phyloP scores from a whole-genome alignment of 92 coral and sea anemone species.

The Zoanthus solanderi region DNA sequence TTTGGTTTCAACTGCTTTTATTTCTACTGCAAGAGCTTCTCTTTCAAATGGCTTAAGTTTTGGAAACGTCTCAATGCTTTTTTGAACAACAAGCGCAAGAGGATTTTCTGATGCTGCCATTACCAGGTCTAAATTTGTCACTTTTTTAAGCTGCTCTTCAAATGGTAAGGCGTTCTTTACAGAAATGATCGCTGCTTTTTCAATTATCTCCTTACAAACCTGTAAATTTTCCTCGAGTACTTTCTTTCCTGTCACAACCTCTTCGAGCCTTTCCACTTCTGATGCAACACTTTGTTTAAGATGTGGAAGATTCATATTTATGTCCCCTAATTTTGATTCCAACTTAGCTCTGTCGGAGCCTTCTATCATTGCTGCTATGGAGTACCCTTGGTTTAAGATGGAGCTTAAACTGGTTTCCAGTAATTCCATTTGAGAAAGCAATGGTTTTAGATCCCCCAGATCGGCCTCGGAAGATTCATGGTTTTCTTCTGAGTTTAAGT shows the following conservation, averaged over 20 bases:
- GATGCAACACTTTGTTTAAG: constrained; percentile 63
- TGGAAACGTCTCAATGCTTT: constrained; percentile 49
- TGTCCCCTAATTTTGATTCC: constrained; percentile 50
- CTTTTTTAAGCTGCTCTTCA: constrained; percentile 58
- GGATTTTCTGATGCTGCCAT: constrained; percentile 67
- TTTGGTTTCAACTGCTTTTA: constrained; percentile 53
- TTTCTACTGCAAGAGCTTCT: constrained; percentile 60
- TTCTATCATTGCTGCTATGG: constrained; percentile 23
- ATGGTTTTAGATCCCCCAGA: constrained; percentile 24
- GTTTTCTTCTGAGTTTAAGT: constrained; percentile 32
- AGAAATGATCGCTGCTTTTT: constrained; percentile 59
- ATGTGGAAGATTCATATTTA: constrained; percentile 66
- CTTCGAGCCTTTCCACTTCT: constrained; percentile 59
- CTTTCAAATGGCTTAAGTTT: constrained; percentile 71
- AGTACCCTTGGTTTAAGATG: constrained; percentile 31
- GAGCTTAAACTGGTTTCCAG: constrained; percentile 22
- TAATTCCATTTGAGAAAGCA: constrained; percentile 17
- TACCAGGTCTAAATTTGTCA: constrained; percentile 39
- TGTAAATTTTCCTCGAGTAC: constrained; percentile 61
- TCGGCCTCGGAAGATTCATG: constrained; percentile 32
- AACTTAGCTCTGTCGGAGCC: constrained; percentile 28
- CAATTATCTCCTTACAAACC: constrained; percentile 69
- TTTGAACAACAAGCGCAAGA: constrained; percentile 42
- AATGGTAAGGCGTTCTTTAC: constrained; percentile 30
- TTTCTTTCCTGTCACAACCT: constrained; percentile 50